phyloP scores from a whole-genome alignment of 92 coral and sea anemone species.

The Micromussa lordhowensis region DNA sequence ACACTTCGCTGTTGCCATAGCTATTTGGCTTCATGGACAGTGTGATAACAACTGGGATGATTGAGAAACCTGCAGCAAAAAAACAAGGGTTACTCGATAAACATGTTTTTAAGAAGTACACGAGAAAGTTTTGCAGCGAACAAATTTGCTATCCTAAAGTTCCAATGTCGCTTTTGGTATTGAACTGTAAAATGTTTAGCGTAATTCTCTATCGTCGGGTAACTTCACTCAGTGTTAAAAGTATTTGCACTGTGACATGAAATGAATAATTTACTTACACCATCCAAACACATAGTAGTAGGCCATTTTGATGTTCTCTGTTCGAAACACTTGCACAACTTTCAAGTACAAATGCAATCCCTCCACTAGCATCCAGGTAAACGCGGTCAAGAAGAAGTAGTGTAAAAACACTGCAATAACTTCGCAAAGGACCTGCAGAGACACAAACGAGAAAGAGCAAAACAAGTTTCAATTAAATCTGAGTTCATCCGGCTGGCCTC shows the following conservation, averaged over 20 bases:
- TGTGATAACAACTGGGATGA: slow-evolving; percentile 57
- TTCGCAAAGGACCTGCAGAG: slow-evolving; percentile 67
- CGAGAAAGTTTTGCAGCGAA: not conserved
- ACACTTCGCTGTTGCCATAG: slow-evolving; percentile 71
- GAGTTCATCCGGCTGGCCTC: too few species aligned
- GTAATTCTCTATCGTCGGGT: too few species aligned
- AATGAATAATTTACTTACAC: slow-evolving; percentile 67
- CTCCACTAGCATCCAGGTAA: slow-evolving; percentile 90
- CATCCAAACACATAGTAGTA: slow-evolving; percentile 85
- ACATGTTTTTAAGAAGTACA: not conserved
- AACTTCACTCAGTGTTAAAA: not conserved
- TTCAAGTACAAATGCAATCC: slow-evolving; percentile 89
- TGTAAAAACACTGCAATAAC: slow-evolving; percentile 78
- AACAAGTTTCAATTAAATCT: not conserved
- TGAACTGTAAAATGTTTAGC: too few species aligned
- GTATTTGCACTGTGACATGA: not conserved
- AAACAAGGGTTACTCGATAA: not conserved
- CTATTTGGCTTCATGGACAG: slow-evolving; percentile 52
- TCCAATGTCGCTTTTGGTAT: not conserved
- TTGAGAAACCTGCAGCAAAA: slow-evolving; percentile 59
- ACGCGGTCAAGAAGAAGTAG: slow-evolving; percentile 79
- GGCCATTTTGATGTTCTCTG: slow-evolving; percentile 70
- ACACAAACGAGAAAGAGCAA: not conserved
- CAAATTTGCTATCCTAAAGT: too few species aligned
- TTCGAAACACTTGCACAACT: slow-evolving; percentile 86